These are phyloP conservation scores for Ciona savignyi DNA, from an alignment of 23 tunicate species.

Conservation along the genomic window DNA sequence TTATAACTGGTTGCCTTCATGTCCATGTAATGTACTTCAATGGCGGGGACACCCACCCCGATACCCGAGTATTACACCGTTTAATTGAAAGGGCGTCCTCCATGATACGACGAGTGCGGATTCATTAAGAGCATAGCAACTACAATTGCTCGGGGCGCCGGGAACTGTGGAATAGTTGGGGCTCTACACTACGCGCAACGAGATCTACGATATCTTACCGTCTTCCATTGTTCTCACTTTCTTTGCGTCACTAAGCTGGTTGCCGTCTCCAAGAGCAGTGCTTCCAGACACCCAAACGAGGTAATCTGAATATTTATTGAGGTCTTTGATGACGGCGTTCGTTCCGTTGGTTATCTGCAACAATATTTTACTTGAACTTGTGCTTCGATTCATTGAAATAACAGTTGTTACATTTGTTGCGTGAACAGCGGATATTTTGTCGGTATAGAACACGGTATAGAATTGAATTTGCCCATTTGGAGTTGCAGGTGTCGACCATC, in stretches of 20 bases:
- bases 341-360: constrained; percentile 24
- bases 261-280: constrained; percentile 67
- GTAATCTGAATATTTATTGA: constrained; percentile 43
- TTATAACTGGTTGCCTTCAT: background rate
- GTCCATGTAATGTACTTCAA: background rate
- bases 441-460: constrained; percentile 24
- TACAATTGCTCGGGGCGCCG: background rate
- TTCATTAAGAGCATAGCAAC: background rate
- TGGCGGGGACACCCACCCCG: background rate
- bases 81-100: constrained; percentile 36
- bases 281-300: constrained; percentile 57
- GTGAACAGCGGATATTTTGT: background rate
- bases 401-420: background rate
- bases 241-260: constrained; percentile 26
- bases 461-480: constrained; percentile 43
- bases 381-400: too few relatives aligned
- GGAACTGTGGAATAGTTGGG: constrained; percentile 7
- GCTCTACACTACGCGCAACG: background rate
- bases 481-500: constrained; percentile 34
- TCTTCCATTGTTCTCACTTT: constrained; percentile 38
- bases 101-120: constrained; percentile 34
- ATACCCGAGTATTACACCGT: constrained; percentile 42
- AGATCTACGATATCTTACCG: constrained; percentile 10
- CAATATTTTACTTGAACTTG: too few relatives aligned
- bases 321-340: constrained; percentile 8